phyloP scores from a whole-genome alignment of 2,797 vertebrate species.

The Pipistrellus nathusii region DNA sequence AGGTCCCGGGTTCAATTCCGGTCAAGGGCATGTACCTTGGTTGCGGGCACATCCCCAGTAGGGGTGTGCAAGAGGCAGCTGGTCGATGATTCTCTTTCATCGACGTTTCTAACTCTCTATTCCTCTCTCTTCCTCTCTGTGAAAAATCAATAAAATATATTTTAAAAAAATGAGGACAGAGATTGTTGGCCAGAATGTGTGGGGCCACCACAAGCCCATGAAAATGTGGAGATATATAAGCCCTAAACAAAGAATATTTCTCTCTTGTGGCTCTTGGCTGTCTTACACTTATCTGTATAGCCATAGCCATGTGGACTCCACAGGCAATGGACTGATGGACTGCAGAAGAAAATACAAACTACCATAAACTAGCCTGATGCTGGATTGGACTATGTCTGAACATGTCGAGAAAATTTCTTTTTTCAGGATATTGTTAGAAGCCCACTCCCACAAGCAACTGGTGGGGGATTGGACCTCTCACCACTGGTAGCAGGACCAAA shows the following conservation, averaged over 20 bases:
- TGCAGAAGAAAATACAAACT: not conserved
- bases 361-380: not conserved
- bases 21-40: too few species aligned
- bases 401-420: not conserved
- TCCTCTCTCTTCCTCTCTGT: too few species aligned
- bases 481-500: not conserved
- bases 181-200: not conserved
- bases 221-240: not conserved
- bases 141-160: too few species aligned
- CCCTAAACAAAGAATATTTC: not conserved
- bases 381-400: not conserved
- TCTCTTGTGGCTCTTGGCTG: not conserved
- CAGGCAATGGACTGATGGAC: not conserved
- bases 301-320: not conserved
- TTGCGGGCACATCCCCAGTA: too few species aligned
- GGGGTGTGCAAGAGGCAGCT: too few species aligned
- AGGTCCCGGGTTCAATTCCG: too few species aligned
- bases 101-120: too few species aligned
- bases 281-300: not conserved
- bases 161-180: not conserved
- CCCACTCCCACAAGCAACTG: not conserved
- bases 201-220: not conserved
- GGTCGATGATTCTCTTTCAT: too few species aligned
- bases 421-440: not conserved
- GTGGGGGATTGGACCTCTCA: not conserved